Percentiles rank a stretch among this genome's conserved stretches.
phyloP scores from a whole-genome alignment of 2,797 vertebrate genomes.

The Trachops cirrhosus region DNA sequence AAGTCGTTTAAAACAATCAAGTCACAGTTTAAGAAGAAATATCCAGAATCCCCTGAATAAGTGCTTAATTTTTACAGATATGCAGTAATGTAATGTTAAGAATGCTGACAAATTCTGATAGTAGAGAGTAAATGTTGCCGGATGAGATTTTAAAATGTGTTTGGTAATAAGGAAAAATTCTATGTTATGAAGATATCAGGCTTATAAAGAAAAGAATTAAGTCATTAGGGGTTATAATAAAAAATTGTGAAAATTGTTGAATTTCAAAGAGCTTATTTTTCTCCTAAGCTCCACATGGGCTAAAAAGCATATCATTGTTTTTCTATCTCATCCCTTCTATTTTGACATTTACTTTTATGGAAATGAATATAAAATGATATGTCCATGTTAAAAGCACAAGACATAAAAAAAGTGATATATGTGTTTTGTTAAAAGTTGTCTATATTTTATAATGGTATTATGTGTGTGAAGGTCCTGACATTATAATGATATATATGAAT shows the following conservation, averaged over 20 bases:
- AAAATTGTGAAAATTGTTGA: neutral
- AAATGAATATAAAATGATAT: neutral
- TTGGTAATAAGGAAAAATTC: neutral
- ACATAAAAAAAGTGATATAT: neutral
- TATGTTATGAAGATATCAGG: neutral
- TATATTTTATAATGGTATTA: neutral
- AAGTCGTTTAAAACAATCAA: conserved; percentile 71
- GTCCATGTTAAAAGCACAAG: neutral
- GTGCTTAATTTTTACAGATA: neutral
- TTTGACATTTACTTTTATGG: neutral
- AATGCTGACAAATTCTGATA: neutral
- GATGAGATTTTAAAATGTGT: neutral
- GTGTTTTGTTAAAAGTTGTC: neutral
- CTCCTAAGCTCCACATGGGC: neutral
- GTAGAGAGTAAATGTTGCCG: neutral
- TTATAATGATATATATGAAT: neutral
- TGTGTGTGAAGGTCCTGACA: neutral
- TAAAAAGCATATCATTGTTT: neutral
- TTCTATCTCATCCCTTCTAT: neutral
- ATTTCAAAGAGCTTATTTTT: conserved; percentile 28
- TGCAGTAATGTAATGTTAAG: neutral
- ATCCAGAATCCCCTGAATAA: conserved; percentile 9
- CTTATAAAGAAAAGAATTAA: neutral
- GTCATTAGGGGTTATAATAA: neutral
- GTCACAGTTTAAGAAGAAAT: conserved; percentile 67